Evolutionary conservation across 2,888 invertebrate species (phyloP).

Genomic region (Schizotus pectinicornis): DNA sequence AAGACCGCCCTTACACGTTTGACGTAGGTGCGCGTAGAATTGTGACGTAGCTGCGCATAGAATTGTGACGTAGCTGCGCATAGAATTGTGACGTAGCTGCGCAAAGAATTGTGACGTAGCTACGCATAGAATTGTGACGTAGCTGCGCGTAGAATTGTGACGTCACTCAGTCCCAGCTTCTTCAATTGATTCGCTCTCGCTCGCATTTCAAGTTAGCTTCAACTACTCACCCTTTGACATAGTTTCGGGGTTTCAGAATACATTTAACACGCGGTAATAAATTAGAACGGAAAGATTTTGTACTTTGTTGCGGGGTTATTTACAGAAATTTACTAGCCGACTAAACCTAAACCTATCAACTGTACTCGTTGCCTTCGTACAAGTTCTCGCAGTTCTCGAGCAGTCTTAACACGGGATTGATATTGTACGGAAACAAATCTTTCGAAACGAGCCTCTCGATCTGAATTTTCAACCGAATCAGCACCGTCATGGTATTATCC

Average conservation of each 20-base stretch:
- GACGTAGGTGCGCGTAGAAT: too few relatives aligned
- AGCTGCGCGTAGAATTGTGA: too few relatives aligned
- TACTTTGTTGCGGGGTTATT: constrained; percentile 17
- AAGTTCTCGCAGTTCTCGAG: constrained; percentile 84
- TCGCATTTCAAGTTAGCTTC: too few relatives aligned
- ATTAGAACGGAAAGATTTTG: constrained; percentile 17
- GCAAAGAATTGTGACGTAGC: too few relatives aligned
- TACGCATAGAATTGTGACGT: too few relatives aligned
- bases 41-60: too few relatives aligned
- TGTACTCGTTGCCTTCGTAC: constrained; percentile 83
- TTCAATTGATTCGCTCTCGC: too few relatives aligned
- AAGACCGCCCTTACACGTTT: too few relatives aligned
- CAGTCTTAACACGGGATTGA: constrained; percentile 83
- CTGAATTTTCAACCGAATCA: constrained; percentile 78
- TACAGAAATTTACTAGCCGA: constrained; percentile 5
- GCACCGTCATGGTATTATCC: constrained; percentile 83
- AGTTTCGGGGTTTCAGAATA: not conserved
- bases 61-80: too few relatives aligned
- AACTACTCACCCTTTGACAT: too few relatives aligned
- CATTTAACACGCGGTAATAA: constrained; percentile 7
- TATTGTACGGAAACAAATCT: constrained; percentile 88
- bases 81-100: too few relatives aligned
- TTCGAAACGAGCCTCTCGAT: constrained; percentile 83
- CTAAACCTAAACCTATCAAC: constrained; percentile 60
- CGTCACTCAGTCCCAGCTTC: too few relatives aligned